Evolutionary conservation across 2,888 invertebrate species (phyloP).

Genomic region (Entomobrya proxima): DNA sequence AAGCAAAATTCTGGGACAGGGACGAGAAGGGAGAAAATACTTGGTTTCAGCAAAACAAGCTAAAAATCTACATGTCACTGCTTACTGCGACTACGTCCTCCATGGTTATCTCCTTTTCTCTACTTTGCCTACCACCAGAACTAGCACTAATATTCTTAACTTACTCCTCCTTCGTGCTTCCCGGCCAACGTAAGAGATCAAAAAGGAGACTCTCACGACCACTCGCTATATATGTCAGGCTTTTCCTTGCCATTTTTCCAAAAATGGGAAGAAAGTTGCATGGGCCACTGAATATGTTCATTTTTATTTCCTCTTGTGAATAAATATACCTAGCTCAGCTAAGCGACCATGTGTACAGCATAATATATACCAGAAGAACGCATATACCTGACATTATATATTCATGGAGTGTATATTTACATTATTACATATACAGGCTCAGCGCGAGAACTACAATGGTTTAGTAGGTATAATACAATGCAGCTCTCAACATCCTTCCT

Average conservation of each 20-base stretch:
- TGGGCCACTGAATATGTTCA: conserved; percentile 30
- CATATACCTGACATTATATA: neutral
- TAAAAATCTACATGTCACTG: too few relatives aligned
- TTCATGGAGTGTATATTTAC: neutral
- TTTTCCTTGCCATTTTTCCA: neutral
- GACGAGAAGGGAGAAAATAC: too few relatives aligned
- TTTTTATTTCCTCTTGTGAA: conserved; percentile 26
- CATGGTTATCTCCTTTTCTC: neutral
- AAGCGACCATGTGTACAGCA: neutral
- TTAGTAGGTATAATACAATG: neutral
- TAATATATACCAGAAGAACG: neutral
- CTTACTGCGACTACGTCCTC: too few relatives aligned
- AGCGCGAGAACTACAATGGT: neutral
- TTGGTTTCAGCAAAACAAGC: too few relatives aligned
- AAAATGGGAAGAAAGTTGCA: conserved; percentile 5
- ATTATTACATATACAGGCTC: neutral
- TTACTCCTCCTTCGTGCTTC: conserved; percentile 41
- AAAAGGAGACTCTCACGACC: neutral
- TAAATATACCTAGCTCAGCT: neutral
- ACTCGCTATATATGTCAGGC: conserved; percentile 14
- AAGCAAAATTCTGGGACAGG: too few relatives aligned
- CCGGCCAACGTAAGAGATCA: conserved; percentile 17
- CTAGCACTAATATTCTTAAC: neutral
- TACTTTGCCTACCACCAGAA: neutral
- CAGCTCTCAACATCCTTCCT: neutral